Conservation (phyloP, 1,140 invertebrate genomes). For the Pogonomyrmex californicus region DNA sequence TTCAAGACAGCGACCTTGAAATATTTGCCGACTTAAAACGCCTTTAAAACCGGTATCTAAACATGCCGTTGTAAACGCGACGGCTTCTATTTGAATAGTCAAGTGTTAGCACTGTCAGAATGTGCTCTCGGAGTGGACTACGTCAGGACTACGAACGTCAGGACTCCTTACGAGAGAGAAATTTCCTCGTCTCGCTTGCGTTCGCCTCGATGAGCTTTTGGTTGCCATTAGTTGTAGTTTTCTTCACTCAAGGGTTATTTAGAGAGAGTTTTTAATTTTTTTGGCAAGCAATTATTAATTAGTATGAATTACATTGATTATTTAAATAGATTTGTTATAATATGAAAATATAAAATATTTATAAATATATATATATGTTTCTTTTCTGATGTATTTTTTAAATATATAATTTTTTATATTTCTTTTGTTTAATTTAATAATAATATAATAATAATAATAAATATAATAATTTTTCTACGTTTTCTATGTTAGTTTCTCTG, state of each 20-base stretch:
- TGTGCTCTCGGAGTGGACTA: conserved; percentile 31
- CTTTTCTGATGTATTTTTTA: no score
- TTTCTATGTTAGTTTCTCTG: not conserved
- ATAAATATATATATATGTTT: not conserved
- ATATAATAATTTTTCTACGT: not conserved
- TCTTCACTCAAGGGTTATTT: not conserved
- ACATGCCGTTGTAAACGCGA: conserved; percentile 16
- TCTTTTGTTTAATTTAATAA: no score
- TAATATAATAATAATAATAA: no score
- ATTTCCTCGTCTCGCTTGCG: conserved; percentile 14
- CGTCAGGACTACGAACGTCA: conserved; percentile 43
- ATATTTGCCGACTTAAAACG: conserved; percentile 71
- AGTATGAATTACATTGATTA: not conserved
- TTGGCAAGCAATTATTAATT: not conserved
- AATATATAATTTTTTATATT: no score
- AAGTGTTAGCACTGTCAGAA: conserved; percentile 62
- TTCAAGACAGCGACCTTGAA: conserved; percentile 68
- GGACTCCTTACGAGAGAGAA: conserved; percentile 30
- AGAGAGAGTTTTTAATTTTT: not conserved
- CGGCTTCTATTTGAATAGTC: conserved; percentile 49
- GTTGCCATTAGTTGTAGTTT: conserved; percentile 28
- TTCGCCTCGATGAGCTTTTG: not conserved
- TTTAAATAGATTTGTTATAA: not conserved
- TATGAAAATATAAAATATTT: not conserved
- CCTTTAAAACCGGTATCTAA: conserved; percentile 76